Evolutionary conservation across 2,113 vertebrate genomes (phyloP).

Genomic region (Rostratula benghalensis): DNA sequence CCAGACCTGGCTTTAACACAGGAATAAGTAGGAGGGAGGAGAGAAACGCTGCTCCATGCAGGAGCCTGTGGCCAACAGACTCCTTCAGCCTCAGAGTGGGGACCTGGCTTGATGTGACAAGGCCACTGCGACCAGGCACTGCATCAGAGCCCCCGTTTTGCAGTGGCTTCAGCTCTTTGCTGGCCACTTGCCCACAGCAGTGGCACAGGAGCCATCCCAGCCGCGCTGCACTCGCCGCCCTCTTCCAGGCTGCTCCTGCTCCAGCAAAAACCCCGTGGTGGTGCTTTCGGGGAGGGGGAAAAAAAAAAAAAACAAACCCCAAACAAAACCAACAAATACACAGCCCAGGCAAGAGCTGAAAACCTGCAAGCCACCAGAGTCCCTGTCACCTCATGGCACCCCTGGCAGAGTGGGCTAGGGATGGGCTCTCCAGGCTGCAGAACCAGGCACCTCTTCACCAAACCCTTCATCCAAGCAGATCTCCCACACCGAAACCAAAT

Average conservation of each 20-base stretch:
- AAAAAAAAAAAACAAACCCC: too few relatives aligned
- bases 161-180: background rate
- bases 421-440: rapidly evolving
- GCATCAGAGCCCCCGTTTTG: background rate
- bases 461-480: background rate
- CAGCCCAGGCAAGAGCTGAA: background rate
- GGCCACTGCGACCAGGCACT: rapidly evolving
- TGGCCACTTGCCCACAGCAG: background rate
- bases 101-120: background rate
- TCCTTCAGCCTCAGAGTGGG: background rate
- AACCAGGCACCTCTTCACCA: rapidly evolving
- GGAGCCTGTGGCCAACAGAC: background rate
- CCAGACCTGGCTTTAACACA: background rate
- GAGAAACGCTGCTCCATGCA: background rate
- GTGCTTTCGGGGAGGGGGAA: background rate
- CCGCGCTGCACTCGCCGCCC: background rate
- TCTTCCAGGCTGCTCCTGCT: background rate
- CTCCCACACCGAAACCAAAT: background rate
- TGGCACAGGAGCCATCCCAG: rapidly evolving
- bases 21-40: background rate
- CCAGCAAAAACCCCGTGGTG: rapidly evolving
- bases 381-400: background rate
- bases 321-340: background rate
- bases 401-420: rapidly evolving
- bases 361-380: background rate